Evolutionary conservation across 2,888 invertebrate species (phyloP).

Genomic region (Limnephilus auricula): DNA sequence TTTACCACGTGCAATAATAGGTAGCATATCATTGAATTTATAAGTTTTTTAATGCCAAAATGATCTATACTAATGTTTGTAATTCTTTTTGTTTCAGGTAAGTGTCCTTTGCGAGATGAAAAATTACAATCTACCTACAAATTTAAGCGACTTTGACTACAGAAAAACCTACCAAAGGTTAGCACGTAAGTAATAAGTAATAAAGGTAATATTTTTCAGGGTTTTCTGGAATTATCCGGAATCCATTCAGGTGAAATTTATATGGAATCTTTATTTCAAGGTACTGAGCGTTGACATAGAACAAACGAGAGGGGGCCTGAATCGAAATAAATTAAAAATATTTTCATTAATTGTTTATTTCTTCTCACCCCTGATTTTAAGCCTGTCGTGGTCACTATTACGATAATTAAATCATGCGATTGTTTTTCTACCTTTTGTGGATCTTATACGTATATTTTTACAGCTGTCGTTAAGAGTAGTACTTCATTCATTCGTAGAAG

Average conservation of each 20-base stretch:
- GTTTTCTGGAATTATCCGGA: not conserved
- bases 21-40: too few species aligned
- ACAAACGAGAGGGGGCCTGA: not conserved
- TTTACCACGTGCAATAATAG: too few species aligned
- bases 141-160: not conserved
- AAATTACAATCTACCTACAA: not conserved
- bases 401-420: too few species aligned
- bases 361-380: too few species aligned
- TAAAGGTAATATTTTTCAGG: not conserved
- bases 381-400: too few species aligned
- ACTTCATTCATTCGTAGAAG: too few species aligned
- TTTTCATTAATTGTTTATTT: not conserved
- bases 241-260: not conserved
- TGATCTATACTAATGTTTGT: not conserved
- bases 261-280: conserved; percentile 2
- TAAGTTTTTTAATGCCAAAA: not conserved
- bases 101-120: not conserved
- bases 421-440: too few species aligned
- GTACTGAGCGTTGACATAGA: not conserved
- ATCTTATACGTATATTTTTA: too few species aligned
- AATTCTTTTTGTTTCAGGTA: not conserved
- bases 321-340: not conserved
- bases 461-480: too few species aligned
- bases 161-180: not conserved
- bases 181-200: not conserved